Evolutionary conservation across 2,113 vertebrate species (phyloP), one percentile per base, ranked within the genome.

Genomic region (Oreocharis arfaki): DNA sequence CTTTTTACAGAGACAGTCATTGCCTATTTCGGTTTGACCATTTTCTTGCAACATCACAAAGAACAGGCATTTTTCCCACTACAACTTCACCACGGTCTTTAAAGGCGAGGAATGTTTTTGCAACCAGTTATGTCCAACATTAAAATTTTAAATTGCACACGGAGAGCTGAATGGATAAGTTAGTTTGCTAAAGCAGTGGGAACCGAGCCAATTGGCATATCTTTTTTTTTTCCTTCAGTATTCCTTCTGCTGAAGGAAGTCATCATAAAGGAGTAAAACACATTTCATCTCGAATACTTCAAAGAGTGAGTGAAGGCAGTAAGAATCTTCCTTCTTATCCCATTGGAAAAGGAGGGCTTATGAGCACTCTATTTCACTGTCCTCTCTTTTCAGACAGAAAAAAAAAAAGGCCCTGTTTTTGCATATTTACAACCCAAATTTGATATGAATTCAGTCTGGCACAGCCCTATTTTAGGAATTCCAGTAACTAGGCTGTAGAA

Each of bases 161-260:
- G 16, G 19, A 67, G 23, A 84, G 5, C 22, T 78, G 56, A 87
- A 87, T 41, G 22, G 27, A 7, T 37, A 59, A 82, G 8, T 64
- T n/a, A 20, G 17, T 42, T 89, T 71, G 41, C n/a, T 75, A 68
- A 84, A 73, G 67, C 39, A 44, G 20, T 20, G 63, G 44, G 6
- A 67, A 83, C 32, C 35, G n/a, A 80, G n/a, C 11, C 39, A 47
- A 65, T 6, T 3, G 14, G 50, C 11, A 9, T 10, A 13, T 10
- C 0, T 26, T 16, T 17, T 8, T n/a, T 26, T 7, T 2, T 7
- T 3, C 7, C n/a, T 53, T 33, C 27, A 21, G 17, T 53, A 77
- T 42, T 37, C 73, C 10, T 69, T 71, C 56, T 44, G 52, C 65
- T 84, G 37, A 84, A 23, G 56, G 41, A 17, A 64, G 20, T 46